These are phyloP conservation scores for Standfussiana lucernea DNA, from an alignment of 2,888 invertebrate species.

Conservation along the genomic window DNA sequence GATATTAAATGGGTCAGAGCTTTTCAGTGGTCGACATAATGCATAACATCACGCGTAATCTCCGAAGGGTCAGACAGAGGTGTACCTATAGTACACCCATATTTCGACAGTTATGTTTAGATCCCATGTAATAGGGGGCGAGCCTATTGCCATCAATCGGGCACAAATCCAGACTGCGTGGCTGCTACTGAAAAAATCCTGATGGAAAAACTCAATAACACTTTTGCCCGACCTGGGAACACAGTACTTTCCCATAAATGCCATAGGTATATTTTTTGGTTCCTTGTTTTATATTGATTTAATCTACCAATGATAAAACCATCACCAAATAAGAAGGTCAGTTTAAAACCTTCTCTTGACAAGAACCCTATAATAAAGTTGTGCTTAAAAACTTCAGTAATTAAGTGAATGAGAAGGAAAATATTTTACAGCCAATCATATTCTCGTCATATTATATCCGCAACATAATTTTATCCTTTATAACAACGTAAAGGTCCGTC, in stretches of 20 bases:
- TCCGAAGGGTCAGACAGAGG: too few species aligned
- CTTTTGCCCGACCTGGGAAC: too few species aligned
- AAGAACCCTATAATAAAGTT: conserved; percentile 18
- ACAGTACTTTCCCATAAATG: not conserved
- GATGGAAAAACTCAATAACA: too few species aligned
- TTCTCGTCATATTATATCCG: conserved; percentile 15
- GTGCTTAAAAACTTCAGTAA: conserved; percentile 2
- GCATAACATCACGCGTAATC: too few species aligned
- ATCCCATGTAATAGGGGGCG: too few species aligned
- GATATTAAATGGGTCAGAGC: not conserved
- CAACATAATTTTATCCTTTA: conserved; percentile 28
- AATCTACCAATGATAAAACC: not conserved
- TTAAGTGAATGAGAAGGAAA: conserved; percentile 1
- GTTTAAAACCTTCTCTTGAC: not conserved
- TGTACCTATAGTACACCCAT: too few species aligned
- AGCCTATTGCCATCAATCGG: too few species aligned
- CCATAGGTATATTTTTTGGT: not conserved
- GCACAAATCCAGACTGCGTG: too few species aligned
- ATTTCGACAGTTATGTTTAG: too few species aligned
- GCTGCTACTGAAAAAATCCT: too few species aligned
- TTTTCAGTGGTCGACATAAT: not conserved
- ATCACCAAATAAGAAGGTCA: not conserved
- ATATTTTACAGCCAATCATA: conserved; percentile 17
- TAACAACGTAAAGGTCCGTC: conserved; percentile 13
- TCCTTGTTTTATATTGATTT: not conserved